phyloP scores from a whole-genome alignment of 1,140 invertebrate species.

The Babylonia areolata region DNA sequence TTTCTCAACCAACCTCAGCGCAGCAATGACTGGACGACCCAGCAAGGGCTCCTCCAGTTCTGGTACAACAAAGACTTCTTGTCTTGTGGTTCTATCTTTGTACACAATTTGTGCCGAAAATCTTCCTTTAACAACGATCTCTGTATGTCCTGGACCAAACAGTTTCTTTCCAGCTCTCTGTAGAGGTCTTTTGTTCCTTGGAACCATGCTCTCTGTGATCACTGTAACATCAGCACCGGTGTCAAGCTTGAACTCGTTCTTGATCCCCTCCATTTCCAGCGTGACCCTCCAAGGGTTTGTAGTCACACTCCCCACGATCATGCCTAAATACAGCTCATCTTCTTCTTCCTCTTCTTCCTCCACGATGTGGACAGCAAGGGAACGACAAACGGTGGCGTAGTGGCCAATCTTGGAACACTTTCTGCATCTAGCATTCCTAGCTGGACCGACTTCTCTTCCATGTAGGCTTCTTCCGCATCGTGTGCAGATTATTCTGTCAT shows the following conservation, averaged over 20 bases:
- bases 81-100: too few relatives aligned
- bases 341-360: conserved; percentile 7
- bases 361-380: neutral
- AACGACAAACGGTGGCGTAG: neutral
- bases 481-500: neutral
- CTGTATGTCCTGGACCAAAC: neutral
- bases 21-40: too few relatives aligned
- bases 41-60: too few relatives aligned
- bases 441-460: conserved; percentile 5
- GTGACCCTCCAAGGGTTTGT: conserved; percentile 7
- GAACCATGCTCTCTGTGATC: neutral
- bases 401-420: neutral
- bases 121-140: neutral
- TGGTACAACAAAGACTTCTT: neutral
- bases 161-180: neutral
- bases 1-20: too few relatives aligned
- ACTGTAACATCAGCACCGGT: conserved; percentile 41
- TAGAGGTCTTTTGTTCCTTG: neutral
- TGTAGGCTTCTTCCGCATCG: conserved; percentile 12
- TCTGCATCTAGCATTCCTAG: neutral
- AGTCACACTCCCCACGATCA: neutral
- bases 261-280: neutral
- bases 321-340: neutral
- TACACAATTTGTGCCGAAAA: neutral
- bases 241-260: conserved; percentile 25